Base-by-base conservation (phyloP, 2,113 vertebrate genomes). In the Leptobrachium ailaonicum region DNA sequence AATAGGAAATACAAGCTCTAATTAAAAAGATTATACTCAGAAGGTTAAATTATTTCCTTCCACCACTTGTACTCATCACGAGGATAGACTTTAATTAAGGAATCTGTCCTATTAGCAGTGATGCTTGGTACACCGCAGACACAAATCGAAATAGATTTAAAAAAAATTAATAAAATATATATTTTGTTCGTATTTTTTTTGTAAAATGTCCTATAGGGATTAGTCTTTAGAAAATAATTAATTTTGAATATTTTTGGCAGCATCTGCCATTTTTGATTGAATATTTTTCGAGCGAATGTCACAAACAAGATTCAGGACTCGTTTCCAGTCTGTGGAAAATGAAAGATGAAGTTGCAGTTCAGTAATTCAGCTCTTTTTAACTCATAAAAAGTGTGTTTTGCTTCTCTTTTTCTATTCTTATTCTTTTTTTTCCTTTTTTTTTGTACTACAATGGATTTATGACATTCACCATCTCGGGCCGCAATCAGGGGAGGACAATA, bases 21-120 rank as follows among this genome's bases (percentile, higher is more conserved):
- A 82, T 85, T 88, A 86, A 85, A 75, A 73, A 86, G 42, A 62
- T 83, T 50, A 69, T 87, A 41, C 53, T 85, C 45, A 88, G 82
- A 87, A 90, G 82, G 79, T 85, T 86, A 88, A 87, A 87, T 80
- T 74, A 85, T 84, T 86, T 88, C 43, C 76, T 50, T 75, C 70
- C 0, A 0, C 81, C 85, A 82, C 83, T 85, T 83, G 20, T 81
- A 60, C 12, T 85, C 80, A 80, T 0, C 73, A 68, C 78, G 84
- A 87, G 68, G 80, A 80, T 85, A 83, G 58, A 83, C 70, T 87
- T 87, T 84, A 83, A 87, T 85, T 85, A 86, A 83, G 76, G 72
- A 76, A 72, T 68, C 83, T 87, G 88, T 84, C 82, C 79, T 73
- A 45, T 85, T 80, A 88, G 83, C 75, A 72, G 13, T 66, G 66